These are phyloP conservation scores for Drosophila parvula DNA, from an alignment of 1,140 invertebrate species.

Conservation along the genomic window DNA sequence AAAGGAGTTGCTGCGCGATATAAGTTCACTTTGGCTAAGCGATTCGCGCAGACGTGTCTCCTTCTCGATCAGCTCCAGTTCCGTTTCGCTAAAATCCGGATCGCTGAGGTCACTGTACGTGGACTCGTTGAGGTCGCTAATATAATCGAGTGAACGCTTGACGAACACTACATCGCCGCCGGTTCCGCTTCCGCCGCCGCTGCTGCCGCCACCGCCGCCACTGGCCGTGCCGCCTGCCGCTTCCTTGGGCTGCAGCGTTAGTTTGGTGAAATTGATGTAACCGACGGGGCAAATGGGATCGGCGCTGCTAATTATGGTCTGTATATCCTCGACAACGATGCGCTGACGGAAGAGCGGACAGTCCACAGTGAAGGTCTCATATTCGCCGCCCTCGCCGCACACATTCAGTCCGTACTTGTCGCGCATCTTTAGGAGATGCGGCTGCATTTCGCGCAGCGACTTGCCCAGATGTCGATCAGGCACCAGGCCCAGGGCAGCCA, in stretches of 20 bases:
- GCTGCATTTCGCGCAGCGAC: constrained; percentile 92
- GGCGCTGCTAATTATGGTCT: constrained; percentile 94
- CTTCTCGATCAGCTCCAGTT: constrained; percentile 86
- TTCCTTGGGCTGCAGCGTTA: constrained; percentile 89
- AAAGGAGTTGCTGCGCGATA: constrained; percentile 83
- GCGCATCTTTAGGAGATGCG: constrained; percentile 94
- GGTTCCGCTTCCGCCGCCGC: background rate
- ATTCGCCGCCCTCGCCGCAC: constrained; percentile 99
- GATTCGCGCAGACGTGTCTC: constrained; percentile 79
- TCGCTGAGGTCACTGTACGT: constrained; percentile 87
- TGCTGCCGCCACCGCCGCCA: background rate
- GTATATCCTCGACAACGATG: constrained; percentile 94
- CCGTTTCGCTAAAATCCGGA: constrained; percentile 86
- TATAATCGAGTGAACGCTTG: constrained; percentile 86
- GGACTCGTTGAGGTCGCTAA: constrained; percentile 86
- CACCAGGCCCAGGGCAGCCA: constrained; percentile 95
- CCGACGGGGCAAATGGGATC: constrained; percentile 96
- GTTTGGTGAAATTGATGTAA: constrained; percentile 94
- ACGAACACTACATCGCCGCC: constrained; percentile 81
- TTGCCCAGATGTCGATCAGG: constrained; percentile 94
- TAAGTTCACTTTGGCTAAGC: constrained; percentile 77
- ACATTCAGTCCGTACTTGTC: constrained; percentile 98
- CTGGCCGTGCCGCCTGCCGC: constrained; percentile 39
- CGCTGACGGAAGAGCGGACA: constrained; percentile 97
- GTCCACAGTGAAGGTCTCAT: constrained; percentile 98